These are phyloP conservation scores for Dryoscopus gambensis DNA, from an alignment of 2,113 vertebrate species.

Conservation along the genomic window DNA sequence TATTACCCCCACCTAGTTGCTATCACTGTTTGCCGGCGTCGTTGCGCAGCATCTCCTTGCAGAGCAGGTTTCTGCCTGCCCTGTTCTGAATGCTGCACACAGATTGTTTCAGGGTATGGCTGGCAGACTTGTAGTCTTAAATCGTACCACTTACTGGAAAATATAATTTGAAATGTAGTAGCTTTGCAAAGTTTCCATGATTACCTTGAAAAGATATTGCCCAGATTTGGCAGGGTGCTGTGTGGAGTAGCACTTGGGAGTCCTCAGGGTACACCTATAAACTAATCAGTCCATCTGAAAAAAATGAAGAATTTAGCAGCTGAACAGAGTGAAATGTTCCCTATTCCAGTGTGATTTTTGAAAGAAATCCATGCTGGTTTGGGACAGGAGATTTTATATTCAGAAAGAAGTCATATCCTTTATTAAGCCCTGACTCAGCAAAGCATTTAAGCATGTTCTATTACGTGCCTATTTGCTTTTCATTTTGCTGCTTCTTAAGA, in stretches of 20 bases:
- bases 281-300: not conserved
- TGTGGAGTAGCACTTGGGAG: not conserved
- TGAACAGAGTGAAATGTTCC: not conserved
- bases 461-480: not conserved
- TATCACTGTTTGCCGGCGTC: not conserved
- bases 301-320: not conserved
- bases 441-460: not conserved
- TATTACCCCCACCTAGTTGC: not conserved
- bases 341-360: not conserved
- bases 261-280: not conserved
- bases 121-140: not conserved
- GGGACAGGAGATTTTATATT: not conserved
- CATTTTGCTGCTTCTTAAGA: not conserved
- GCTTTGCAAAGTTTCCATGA: not conserved
- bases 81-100: not conserved
- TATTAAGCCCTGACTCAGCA: not conserved
- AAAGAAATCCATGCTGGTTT: not conserved
- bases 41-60: not conserved
- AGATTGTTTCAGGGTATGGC: not conserved
- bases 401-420: not conserved
- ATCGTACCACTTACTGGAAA: not conserved
- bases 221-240: not conserved
- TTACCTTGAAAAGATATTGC: not conserved
- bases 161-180: not conserved
- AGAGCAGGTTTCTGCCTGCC: not conserved